Evolutionary conservation across 2,113 vertebrate genomes (phyloP).

Genomic region (Tangachromis dhanisi): DNA sequence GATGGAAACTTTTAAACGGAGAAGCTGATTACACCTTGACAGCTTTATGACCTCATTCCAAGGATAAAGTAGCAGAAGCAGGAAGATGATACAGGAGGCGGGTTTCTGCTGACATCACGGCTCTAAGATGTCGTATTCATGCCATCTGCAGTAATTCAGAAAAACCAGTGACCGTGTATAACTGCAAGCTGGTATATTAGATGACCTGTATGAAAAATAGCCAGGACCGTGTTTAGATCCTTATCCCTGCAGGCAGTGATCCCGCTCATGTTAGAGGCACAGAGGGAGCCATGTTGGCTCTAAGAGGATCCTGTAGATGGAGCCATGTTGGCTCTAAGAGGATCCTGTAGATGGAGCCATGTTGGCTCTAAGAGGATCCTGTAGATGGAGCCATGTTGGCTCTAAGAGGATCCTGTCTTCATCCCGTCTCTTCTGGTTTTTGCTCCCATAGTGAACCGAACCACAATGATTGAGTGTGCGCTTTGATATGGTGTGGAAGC

Average conservation of each 20-base stretch:
- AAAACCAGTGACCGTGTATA: not conserved
- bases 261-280: not conserved
- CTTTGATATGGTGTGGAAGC: not conserved
- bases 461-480: not conserved
- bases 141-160: not conserved
- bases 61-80: not conserved
- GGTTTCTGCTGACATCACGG: not conserved
- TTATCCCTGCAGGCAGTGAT: not conserved
- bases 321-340: fast-evolving
- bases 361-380: fast-evolving
- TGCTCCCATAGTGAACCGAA: not conserved
- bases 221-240: not conserved
- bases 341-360: not conserved
- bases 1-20: not conserved
- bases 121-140: not conserved
- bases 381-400: fast-evolving
- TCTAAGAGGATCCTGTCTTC: not conserved
- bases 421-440: not conserved
- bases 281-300: fast-evolving
- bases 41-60: not conserved
- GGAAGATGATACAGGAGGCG: not conserved
- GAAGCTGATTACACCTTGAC: not conserved
- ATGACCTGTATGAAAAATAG: not conserved
- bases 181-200: not conserved
- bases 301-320: not conserved